Evolutionary conservation across 2,113 vertebrate genomes (phyloP).

Genomic region (Cisticola juncidis): DNA sequence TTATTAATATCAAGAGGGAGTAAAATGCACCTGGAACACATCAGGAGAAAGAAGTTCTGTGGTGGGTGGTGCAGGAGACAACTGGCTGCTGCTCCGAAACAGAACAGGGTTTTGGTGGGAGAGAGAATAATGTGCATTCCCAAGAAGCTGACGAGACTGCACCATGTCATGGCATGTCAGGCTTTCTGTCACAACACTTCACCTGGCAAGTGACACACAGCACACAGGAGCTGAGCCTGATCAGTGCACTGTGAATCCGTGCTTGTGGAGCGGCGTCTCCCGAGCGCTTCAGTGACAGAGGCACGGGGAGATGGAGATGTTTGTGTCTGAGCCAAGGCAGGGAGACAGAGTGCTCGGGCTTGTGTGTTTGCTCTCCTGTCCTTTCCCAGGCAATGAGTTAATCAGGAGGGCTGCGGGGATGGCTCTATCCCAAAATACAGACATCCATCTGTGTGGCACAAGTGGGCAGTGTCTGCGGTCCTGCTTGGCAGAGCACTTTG

Average conservation of each 20-base stretch:
- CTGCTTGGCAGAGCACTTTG: neutral
- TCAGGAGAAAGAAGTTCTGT: neutral
- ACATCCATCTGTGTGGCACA: neutral
- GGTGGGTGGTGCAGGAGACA: neutral
- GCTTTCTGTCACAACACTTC: neutral
- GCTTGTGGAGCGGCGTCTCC: fast-evolving
- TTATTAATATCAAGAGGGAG: neutral
- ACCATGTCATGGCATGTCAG: neutral
- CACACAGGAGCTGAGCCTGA: neutral
- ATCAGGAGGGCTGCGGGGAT: neutral
- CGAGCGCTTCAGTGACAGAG: neutral
- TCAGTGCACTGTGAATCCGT: fast-evolving
- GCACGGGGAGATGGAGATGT: fast-evolving
- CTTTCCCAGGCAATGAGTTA: constrained; percentile 30
- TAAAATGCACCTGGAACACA: neutral
- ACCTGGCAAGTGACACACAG: neutral
- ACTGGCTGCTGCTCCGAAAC: neutral
- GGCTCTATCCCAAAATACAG: neutral
- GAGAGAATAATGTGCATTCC: fast-evolving
- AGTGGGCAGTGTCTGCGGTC: neutral
- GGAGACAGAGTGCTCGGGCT: neutral
- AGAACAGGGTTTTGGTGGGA: neutral
- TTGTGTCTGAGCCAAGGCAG: neutral
- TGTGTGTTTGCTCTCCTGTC: constrained; percentile 3
- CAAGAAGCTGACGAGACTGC: neutral